A percentile compares a stretch with the other conserved stretches of the same genome.
These are phyloP conservation scores for Phaenicophaeus curvirostris DNA, from an alignment of 2,797 vertebrate genomes.

Conservation along the genomic window DNA sequence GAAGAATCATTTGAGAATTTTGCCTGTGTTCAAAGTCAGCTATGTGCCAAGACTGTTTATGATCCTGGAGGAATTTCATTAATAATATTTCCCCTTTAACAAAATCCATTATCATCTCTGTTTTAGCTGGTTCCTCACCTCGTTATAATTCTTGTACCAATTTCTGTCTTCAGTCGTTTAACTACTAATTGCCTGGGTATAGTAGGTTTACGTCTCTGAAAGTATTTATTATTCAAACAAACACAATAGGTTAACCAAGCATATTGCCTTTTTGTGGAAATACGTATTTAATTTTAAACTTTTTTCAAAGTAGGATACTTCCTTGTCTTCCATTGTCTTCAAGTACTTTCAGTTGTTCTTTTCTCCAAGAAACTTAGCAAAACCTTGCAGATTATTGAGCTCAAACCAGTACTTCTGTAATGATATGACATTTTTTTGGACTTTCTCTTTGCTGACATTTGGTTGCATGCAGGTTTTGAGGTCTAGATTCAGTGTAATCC, in stretches of 20 bases:
- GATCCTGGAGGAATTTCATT: background rate
- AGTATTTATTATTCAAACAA: background rate
- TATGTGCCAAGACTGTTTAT: background rate
- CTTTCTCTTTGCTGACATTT: background rate
- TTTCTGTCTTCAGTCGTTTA: background rate
- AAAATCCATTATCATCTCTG: slow-evolving; percentile 6
- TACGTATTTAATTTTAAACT: background rate
- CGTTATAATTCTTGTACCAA: background rate
- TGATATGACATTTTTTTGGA: background rate
- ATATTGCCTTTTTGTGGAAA: background rate
- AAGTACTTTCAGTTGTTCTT: background rate
- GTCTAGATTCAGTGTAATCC: background rate
- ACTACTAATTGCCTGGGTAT: background rate
- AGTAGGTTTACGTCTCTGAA: background rate
- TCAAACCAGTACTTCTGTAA: background rate
- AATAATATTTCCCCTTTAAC: slow-evolving; percentile 4
- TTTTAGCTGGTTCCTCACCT: background rate
- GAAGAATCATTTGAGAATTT: background rate
- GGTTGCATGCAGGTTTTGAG: background rate
- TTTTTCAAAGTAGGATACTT: background rate
- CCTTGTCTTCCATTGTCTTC: background rate
- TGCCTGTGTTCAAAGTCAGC: background rate
- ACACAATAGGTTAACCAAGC: background rate
- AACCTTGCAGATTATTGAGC: background rate
- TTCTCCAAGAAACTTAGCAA: background rate